Base-by-base conservation (phyloP, 2,888 invertebrate species). In the Xylocampa areola region DNA sequence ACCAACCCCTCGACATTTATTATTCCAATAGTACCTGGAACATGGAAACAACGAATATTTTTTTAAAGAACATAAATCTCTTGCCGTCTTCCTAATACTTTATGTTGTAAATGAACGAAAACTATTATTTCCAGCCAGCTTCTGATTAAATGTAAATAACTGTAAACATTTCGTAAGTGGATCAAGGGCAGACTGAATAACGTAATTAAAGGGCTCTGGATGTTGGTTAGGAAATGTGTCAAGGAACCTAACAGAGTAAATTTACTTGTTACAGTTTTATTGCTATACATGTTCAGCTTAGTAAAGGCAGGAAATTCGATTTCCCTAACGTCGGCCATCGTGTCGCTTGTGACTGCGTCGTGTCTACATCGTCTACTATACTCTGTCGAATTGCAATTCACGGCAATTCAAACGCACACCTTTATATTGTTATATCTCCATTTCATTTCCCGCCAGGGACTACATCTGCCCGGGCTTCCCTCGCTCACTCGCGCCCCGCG, bases 341-440 rank as follows among this genome's bases (percentile, higher is more conserved):
- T n/a, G n/a, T n/a, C 48, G 49, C 33, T 57, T 52, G 58, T 57
- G 55, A 62, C 35, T 29, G 36, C 39, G 30, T 30, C 48, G 50
- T 47, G 37, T 63, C 54, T 47, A 48, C 45, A 27, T 43, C 37
- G 50, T 51, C 71, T 44, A n/a, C 21, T 63, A 21, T 23, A 68
- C 68, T 73, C 75, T 71, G 75, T 83, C 80, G 82, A 81, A 85
- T 80, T 87, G 85, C 90, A 87, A 88, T 90, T 84, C 86, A 80
- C 81, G 84, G 85, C 86, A 89, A 88, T 90, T 87, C 85, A 85
- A 85, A 87, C 86, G 82, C 81, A 86, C 90, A 92, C 91, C 90
- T 92, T 90, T 88, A 91, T 90, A 92, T 91, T 91, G 91, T 92
- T 91, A 89, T 91, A 91, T 91, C 91, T 90, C 86, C 85, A 90